Evolutionary conservation across 2,113 vertebrate species (phyloP).

Genomic region (Miniopterus natalensis): DNA sequence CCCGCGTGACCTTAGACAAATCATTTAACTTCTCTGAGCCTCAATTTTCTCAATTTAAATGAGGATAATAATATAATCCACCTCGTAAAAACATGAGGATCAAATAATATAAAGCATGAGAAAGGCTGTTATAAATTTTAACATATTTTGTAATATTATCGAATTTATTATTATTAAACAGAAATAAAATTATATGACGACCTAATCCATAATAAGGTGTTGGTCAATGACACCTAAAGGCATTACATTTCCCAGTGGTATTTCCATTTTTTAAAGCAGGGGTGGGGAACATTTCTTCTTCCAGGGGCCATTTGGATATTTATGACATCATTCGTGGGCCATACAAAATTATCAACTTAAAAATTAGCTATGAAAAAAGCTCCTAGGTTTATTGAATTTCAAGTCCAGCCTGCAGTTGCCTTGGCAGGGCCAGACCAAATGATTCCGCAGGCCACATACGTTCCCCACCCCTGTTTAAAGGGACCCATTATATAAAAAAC

Average conservation of each 20-base stretch:
- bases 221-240: not conserved
- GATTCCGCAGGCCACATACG: no score
- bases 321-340: no score
- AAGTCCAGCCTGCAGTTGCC: no score
- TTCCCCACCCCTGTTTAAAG: not conserved
- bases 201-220: conserved; percentile 8
- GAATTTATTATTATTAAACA: conserved; percentile 35
- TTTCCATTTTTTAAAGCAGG: not conserved
- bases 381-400: no score
- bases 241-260: not conserved
- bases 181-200: not conserved
- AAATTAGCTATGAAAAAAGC: no score
- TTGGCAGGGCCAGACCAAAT: no score
- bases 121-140: conserved; percentile 49
- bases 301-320: no score
- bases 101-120: conserved; percentile 31
- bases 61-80: not conserved
- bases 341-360: no score
- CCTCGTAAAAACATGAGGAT: conserved; percentile 21
- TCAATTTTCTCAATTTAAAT: no score
- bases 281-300: no score
- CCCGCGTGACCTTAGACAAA: not conserved
- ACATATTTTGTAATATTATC: conserved; percentile 14
- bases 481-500: not conserved
- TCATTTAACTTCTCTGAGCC: no score